phyloP scores from a whole-genome alignment of 2,888 invertebrate genomes.

The Epiblema foenella region DNA sequence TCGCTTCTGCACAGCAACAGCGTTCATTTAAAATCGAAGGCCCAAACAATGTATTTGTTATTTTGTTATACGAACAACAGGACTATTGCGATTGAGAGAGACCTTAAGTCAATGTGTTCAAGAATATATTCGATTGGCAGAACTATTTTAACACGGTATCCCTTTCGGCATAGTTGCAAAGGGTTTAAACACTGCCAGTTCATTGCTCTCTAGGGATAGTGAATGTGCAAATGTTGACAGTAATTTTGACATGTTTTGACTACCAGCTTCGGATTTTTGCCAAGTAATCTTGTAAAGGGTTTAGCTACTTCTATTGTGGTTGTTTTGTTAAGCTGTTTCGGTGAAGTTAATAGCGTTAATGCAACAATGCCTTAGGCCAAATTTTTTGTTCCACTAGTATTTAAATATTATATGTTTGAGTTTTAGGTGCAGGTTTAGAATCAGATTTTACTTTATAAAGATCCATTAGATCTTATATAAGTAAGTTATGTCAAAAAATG shows the following conservation, averaged over 20 bases:
- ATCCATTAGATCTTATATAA: too few relatives aligned
- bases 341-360: constrained; percentile 11
- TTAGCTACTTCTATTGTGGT: constrained; percentile 64
- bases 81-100: background rate
- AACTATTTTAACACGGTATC: constrained; percentile 58
- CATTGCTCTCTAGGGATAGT: constrained; percentile 66
- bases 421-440: too few relatives aligned
- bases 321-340: constrained; percentile 40
- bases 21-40: constrained; percentile 15
- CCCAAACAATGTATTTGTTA: constrained; percentile 13
- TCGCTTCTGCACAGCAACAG: background rate
- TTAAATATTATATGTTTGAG: too few relatives aligned
- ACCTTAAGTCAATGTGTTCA: background rate
- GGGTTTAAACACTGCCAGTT: constrained; percentile 63
- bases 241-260: constrained; percentile 80
- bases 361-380: background rate
- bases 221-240: constrained; percentile 67
- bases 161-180: constrained; percentile 65
- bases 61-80: background rate
- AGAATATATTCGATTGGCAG: constrained; percentile 49
- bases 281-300: constrained; percentile 66
- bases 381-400: too few relatives aligned
- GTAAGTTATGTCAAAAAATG: too few relatives aligned
- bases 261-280: constrained; percentile 62
- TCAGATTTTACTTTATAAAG: too few relatives aligned